phyloP scores from a whole-genome alignment of 2,888 invertebrate genomes.

The Theristus sp. region DNA sequence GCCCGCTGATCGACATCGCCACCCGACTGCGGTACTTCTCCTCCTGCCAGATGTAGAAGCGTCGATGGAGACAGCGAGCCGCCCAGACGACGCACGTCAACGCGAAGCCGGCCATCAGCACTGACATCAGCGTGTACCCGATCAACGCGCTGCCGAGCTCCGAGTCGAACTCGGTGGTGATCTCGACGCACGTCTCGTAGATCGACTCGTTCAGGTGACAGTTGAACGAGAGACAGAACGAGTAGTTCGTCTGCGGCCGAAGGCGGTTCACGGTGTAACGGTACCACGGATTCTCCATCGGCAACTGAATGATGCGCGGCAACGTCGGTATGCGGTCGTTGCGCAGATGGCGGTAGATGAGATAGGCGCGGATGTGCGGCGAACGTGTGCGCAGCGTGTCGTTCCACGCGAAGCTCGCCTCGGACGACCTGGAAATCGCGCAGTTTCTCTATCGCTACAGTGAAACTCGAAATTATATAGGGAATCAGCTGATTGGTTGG shows the following conservation, averaged over 20 bases:
- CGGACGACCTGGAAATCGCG: too few relatives aligned
- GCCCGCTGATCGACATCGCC: slow-evolving; percentile 4
- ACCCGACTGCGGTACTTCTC: slow-evolving; percentile 5
- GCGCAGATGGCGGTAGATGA: background rate
- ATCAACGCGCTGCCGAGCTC: background rate
- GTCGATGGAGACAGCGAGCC: slow-evolving; percentile 3
- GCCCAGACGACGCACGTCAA: slow-evolving; percentile 1
- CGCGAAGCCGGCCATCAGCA: background rate
- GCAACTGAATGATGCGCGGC: background rate
- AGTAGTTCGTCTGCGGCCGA: slow-evolving; percentile 5
- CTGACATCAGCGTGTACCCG: background rate
- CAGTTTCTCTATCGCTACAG: too few relatives aligned
- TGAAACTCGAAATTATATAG: too few relatives aligned
- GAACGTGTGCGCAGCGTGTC: background rate
- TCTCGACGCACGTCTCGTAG: slow-evolving; percentile 4
- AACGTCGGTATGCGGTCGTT: background rate
- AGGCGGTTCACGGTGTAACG: slow-evolving; percentile 1
- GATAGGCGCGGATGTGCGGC: background rate
- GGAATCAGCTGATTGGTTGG: too few relatives aligned
- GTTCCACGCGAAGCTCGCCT: background rate
- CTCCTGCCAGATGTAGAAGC: slow-evolving; percentile 9
- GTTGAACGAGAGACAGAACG: slow-evolving; percentile 5
- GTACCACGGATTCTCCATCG: background rate
- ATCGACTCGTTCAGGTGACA: background rate
- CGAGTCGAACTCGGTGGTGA: background rate